phyloP scores from a whole-genome alignment of 1,140 invertebrate species.

The Limonius californicus region DNA sequence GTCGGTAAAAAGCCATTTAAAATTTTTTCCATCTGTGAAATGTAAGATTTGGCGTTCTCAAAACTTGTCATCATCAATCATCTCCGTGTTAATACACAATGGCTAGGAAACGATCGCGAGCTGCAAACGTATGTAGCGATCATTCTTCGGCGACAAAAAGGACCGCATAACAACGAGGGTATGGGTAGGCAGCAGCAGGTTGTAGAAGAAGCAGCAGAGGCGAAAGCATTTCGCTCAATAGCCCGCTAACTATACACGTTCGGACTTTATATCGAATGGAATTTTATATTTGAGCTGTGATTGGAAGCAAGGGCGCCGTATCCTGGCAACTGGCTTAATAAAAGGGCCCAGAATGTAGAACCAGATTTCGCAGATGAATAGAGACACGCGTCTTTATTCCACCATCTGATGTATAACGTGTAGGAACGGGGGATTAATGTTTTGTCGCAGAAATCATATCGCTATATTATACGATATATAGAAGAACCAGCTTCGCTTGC shows the following conservation, averaged over 20 bases:
- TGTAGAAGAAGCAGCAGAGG: background rate
- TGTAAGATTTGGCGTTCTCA: too few relatives aligned
- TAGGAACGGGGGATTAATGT: background rate
- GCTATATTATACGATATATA: background rate
- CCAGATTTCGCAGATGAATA: slow-evolving; percentile 12
- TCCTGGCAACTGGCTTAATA: slow-evolving; percentile 10
- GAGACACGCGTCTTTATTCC: slow-evolving; percentile 11
- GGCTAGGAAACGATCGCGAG: background rate
- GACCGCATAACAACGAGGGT: background rate
- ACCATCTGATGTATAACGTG: slow-evolving; percentile 6
- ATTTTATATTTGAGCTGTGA: slow-evolving; percentile 13
- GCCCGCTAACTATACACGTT: slow-evolving; percentile 10
- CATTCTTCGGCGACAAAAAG: background rate
- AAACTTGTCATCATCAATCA: background rate
- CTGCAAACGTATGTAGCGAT: background rate
- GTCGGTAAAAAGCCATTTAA: too few relatives aligned
- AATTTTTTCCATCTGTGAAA: too few relatives aligned
- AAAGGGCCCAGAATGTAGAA: slow-evolving; percentile 10
- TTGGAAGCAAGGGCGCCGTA: slow-evolving; percentile 11
- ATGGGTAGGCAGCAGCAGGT: too few relatives aligned
- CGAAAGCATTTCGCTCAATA: slow-evolving; percentile 1
- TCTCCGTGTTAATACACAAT: background rate
- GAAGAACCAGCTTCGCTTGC: too few relatives aligned
- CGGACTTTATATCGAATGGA: slow-evolving; percentile 9
- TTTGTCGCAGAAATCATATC: slow-evolving; percentile 6